Base-by-base conservation (phyloP, 2,113 vertebrate genomes). In the Oenanthe oenanthe region DNA sequence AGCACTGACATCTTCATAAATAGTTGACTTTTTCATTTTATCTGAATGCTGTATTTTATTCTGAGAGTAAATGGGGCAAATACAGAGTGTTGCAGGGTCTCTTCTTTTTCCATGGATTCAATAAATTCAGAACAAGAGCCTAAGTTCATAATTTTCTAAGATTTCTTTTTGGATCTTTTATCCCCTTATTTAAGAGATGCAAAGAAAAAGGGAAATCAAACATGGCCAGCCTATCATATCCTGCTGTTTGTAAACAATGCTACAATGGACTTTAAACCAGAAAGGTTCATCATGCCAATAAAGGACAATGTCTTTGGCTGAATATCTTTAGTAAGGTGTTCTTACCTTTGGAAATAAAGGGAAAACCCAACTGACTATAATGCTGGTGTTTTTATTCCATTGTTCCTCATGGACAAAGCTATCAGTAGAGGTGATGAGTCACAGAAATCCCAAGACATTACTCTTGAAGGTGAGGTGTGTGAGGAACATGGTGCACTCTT, bases 51-150 rank as follows among this genome's bases (percentile, higher is more conserved):
- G 7, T 28, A 24, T 74, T 22, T 80, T 76, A 77, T 72, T 88
- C 43, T 74, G 32, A 88, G 21, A 54, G 38, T 45, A 50, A 71
- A 0, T 62, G 34, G 32, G 53, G 34, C 22, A 79, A 42, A 73
- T 54, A 61, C 0, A 1, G 20, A 43, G 10, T 38, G 4, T 75
- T 36, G 17, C 5, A 5, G 12, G 1, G 28, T 90, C 17, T 75
- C 31, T 63, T 25, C 12, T 77, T 51, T 72, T 62, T 67, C 40
- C 3, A 5, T n/a, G 34, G 32, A 47, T 53, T 89, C 51, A 54
- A 3, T 66, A 61, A 83, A 77, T 62, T 92, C 22, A 70, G 34
- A 89, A 53, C 0, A 4, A 58, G 32, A 70, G 8, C 26, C 11
- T 43, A 58, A 84, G 0, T 38, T 80, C 9, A 38, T 6, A 9